Base-by-base conservation (phyloP, 53 echinoderm and acorn worm genomes). In the Holothuria leucospilota region DNA sequence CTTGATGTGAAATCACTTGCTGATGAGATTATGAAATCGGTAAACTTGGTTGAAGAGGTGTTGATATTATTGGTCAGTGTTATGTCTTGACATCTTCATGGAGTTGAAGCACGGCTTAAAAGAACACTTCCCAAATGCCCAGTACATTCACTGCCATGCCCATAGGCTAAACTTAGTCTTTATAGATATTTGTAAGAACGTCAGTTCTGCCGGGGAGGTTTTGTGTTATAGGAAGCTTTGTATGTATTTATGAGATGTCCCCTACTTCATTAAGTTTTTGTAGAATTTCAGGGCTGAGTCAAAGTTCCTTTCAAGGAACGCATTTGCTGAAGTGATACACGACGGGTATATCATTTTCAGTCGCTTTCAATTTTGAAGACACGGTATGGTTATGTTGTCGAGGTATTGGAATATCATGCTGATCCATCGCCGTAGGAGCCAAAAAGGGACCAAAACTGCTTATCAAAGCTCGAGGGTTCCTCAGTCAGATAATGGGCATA, bases 381-480 rank as follows among this genome's bases (percentile, higher is more conserved):
- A 29, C 0, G 69, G 29, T 69, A 8, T 69, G n/a, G 13, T 21
- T 69, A 69, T 23, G 13, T n/a, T 69, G 69, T 12, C 8, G 69
- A 69, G 7, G 69, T 69, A 8, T 29, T 69, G 69, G 25, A 81
- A 39, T 60, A 81, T 59, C 58, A 58, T 21, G 20, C 29, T 24
- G 81, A 81, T 25, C 27, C 81, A 59, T n/a, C n/a, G n/a, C n/a
- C n/a, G n/a, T 59, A 81, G 30, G 81, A 53, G 58, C 62, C 81
- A n/a, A 81, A 81, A 23, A 58, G 62, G 21, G 81, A 81, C 81
- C 60, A 0, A 81, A 81, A 81, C 81, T 81, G 15, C 59, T 81
- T 15, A 26, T 81, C 26, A 59, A 34, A 34, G 34, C 34, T 34
- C 2, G 34, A 3, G 34, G 34, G 34, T 3, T 34, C 2, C 34